Evolutionary conservation across 2,888 invertebrate genomes (phyloP), one percentile per base, ranked within the genome.

Genomic region (Hedya salicella): DNA sequence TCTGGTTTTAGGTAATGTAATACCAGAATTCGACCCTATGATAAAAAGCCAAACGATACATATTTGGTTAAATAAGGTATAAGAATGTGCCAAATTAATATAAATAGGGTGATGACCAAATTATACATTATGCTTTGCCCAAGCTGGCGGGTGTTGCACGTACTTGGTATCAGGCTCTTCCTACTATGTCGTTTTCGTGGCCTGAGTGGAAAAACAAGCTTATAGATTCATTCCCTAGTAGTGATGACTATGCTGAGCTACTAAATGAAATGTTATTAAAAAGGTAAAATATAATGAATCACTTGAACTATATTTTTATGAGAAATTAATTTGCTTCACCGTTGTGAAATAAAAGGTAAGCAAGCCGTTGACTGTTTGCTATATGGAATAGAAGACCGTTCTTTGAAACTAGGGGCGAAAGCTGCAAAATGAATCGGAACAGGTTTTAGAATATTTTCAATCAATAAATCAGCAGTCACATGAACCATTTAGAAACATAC

Each of bases 1-100:
- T 32, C 68, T 67, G 13, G 50, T 67, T 46, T 49, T 70, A 54
- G 65, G 67, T 25, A 68, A 68, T 32, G 67, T 70, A 0, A 52
- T 68, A 13, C 68, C 70, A 0, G 67, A 69, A 19, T 71, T 71
- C 49, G 63, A 69, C 30, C 69, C 71, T 2, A 69, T 71, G 68
- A 8, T 44, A 2, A 71, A 68, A 25, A 67, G 44, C 3, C 68
- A 71, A 53, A 68, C 69, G 13, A 62, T 68, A 16, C 13, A 59
- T 8, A 62, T 50, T 14, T 70, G 70, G 70, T n/a, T 70, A 11
- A 57, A 32, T 39, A 67, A 69, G 46, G 70, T 70, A 9, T 62
- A 70, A 0, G 66, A 70, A 49, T 70, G 68, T 39, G 50, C 60
- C 11, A 56, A 50, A 36, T 17, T 71, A n/a, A 25, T 69, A 69